Conservation (phyloP, 2,797 vertebrate species). For the Fistularia commersonii region DNA sequence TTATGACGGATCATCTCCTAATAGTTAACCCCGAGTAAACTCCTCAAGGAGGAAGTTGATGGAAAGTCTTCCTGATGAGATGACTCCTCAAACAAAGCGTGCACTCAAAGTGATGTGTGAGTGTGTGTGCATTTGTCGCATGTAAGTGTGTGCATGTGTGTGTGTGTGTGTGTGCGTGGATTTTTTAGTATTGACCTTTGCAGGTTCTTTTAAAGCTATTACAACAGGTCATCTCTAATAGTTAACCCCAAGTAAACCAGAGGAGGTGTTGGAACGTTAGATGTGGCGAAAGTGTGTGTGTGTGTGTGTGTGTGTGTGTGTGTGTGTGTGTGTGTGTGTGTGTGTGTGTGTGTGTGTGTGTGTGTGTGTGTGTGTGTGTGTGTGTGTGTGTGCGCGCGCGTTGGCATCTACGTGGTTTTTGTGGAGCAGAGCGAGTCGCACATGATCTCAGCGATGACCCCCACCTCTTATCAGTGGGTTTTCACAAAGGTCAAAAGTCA, state of each 20-base stretch:
- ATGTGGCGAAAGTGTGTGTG: constrained; percentile 4
- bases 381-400: constrained; percentile 1
- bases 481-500: constrained; percentile 31
- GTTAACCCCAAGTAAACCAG: constrained; percentile 13
- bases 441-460: constrained; percentile 8
- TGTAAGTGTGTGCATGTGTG: no score
- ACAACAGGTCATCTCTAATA: constrained; percentile 17
- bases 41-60: no score
- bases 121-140: no score
- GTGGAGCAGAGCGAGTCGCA: no score
- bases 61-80: no score
- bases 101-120: no score
- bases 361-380: constrained; percentile 4
- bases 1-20: no score
- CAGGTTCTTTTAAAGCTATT: constrained; percentile 6
- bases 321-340: constrained; percentile 4
- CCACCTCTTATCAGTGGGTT: constrained; percentile 31
- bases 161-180: no score
- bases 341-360: constrained; percentile 8
- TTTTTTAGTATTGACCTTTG: no score
- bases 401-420: no score
- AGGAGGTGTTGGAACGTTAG: background rate
- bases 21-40: no score
- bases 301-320: constrained; percentile 21
- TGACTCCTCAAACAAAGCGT: no score